Base-by-base conservation (phyloP, 2,797 vertebrate genomes). In the Sparidentex hasta region DNA sequence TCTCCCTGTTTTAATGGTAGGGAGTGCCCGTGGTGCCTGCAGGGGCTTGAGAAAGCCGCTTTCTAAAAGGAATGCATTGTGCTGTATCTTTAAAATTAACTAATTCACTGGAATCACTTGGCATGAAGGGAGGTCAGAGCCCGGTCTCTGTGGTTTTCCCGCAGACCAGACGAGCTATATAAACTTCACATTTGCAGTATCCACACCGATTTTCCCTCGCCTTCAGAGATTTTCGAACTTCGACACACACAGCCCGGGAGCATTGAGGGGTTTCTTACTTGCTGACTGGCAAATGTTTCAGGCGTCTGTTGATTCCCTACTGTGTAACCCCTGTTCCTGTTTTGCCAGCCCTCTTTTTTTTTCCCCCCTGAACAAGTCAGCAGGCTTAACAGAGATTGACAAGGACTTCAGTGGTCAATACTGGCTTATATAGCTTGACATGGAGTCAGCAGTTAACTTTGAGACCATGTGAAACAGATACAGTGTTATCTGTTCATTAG, bases 321-420 rank as follows among this genome's bases (percentile, higher is more conserved):
- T 73, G 52, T 67, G 43, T 25, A 75, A 65, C 62, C n/a, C 11
- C 46, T 54, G 27, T 43, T 58, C 52, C 44, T 66, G 62, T 77
- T 71, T 51, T 18, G 7, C 44, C 46, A 73, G 50, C 41, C 27
- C 33, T 58, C 14, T 7, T 76, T 76, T 64, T 64, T 38, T 51
- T 78, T 29, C 3, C 52, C 16, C 38, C 65, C 61, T 81, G 38
- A 54, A 79, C 68, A 77, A 68, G 79, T 75, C 76, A 65, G 74
- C n/a, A 2, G 81, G 70, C 63, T 88, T 87, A 84, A 85, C 47
- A 48, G 65, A 77, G 80, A 93, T 79, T 85, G 89, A 88, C 87
- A 69, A 56, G 72, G 88, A 86, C 76, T 89, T 71, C 46, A 62
- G 52, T 74, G 76, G 72, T 91, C 79, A 84, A 84, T 86, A 80